Evolutionary conservation across 2,888 invertebrate species (phyloP), one percentile per base, ranked within the genome.

Genomic region (Synergus umbraculus): DNA sequence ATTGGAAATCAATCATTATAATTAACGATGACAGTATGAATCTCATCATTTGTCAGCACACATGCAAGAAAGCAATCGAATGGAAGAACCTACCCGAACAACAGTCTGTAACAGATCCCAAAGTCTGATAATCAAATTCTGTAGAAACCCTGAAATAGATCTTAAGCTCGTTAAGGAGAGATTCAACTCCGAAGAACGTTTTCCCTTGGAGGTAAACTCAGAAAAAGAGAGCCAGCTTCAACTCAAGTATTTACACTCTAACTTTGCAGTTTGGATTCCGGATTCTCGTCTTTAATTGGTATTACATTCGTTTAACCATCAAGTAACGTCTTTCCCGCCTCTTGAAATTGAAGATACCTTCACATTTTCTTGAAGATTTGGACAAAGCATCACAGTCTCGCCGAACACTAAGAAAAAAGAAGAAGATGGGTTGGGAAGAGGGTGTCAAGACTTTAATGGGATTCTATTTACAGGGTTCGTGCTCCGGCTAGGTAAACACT

Each of bases 401-500:
- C 78, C n/a, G 73, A 77, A 79, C 69, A 78, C 79, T 82, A 46
- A 63, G 78, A 78, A 66, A 78, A 63, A 83, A 79, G 82, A 83
- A 79, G 85, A 83, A 79, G 85, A 86, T 86, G 85, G 81, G 86
- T 82, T 84, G 84, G 84, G 84, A 83, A 85, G 78, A 81, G 85
- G 87, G 89, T 87, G 88, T 88, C 90, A 88, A 89, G 86, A 86
- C 89, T 89, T 90, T 91, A 90, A 91, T 91, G 90, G 90, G 89
- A 91, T 90, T 91, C 90, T 91, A 91, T 91, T 91, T 91, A 91
- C 90, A 87, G 87, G 90, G 85, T 87, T 89, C 90, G 89, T 89
- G 90, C 88, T 86, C 85, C 85, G 88, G 89, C 89, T 91, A 89
- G 87, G 87, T 89, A 91, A 91, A 91, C 90, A 90, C 88, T 88